Evolutionary conservation across 2,888 invertebrate species (phyloP), one percentile per base, ranked within the genome.

Genomic region (Xylophagus ater): DNA sequence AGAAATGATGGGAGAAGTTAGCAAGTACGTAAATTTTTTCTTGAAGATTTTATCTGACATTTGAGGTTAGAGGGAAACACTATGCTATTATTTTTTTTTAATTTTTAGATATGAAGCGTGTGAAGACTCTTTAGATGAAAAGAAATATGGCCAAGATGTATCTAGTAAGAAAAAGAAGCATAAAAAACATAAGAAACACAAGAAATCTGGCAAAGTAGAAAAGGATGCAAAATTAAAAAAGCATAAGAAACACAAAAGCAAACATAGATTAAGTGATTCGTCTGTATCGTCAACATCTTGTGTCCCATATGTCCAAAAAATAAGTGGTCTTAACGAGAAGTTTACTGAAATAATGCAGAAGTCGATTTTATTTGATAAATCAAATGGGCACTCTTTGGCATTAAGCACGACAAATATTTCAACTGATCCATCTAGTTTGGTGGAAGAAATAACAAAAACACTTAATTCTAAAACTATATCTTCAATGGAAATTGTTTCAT

Each of bases 401-500:
- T 46, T 57, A 24, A 52, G 52, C 13, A 60, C 58, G 37, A 53
- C 60, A 6, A 56, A 56, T 45, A 51, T 60, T 34, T 56, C 59
- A 30, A 67, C 64, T n/a, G 69, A 71, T 53, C 62, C 69, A 7
- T 60, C 64, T 34, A 63, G 66, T 43, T 55, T 71, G 34, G 70
- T 69, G 13, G 65, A 68, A 36, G 67, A 66, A 54, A 66, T 72
- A 24, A 62, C 68, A 4, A 62, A 65, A 44, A 71, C 65, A 46
- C 52, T 60, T 56, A 55, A 63, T 36, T 57, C 57, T 23, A 60
- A 62, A 45, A 55, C 57, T 6, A 41, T 60, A 40, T 57, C 65
- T 10, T 61, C 71, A 3, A 58, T 76, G 50, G 79, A 79, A 56
- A 69, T 76, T 13, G 72, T 78, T 46, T 78, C 78, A n/a, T 80